Percentiles rank a stretch among this genome's conserved stretches.
phyloP scores from a whole-genome alignment of 2,888 invertebrate species.

The Ethmia dodecea region DNA sequence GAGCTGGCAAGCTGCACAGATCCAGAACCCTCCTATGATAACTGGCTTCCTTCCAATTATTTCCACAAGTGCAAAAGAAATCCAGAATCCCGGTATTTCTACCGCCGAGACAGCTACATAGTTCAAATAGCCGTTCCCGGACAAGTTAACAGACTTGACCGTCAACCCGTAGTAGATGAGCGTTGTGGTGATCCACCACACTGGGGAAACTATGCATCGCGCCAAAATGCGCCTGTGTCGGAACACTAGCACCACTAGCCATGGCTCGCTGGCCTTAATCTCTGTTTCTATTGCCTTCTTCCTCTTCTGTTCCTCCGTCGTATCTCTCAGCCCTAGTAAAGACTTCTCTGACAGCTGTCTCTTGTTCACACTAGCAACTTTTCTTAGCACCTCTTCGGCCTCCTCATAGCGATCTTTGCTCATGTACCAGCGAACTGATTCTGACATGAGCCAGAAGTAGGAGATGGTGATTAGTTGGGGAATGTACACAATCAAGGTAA shows the following conservation, averaged over 20 bases:
- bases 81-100: slow-evolving; percentile 78
- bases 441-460: slow-evolving; percentile 81
- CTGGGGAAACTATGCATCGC: slow-evolving; percentile 25
- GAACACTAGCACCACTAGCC: slow-evolving; percentile 40
- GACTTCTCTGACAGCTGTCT: slow-evolving; percentile 7
- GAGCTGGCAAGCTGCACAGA: background rate
- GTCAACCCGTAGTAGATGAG: slow-evolving; percentile 90
- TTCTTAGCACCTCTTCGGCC: background rate
- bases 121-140: slow-evolving; percentile 86
- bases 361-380: slow-evolving; percentile 49
- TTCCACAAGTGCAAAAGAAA: slow-evolving; percentile 17
- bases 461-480: slow-evolving; percentile 81
- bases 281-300: slow-evolving; percentile 5
- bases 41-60: slow-evolving; percentile 1
- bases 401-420: slow-evolving; percentile 61
- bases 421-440: slow-evolving; percentile 85
- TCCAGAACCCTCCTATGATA: background rate
- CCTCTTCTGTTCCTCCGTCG: background rate
- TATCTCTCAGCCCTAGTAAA: background rate
- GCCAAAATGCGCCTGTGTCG: slow-evolving; percentile 55
- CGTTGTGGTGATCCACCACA: slow-evolving; percentile 85
- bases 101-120: slow-evolving; percentile 82
- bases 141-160: slow-evolving; percentile 85
- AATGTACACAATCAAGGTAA: slow-evolving; percentile 81
- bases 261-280: slow-evolving; percentile 13